Conservation (phyloP, 2,113 vertebrate genomes). For the Pluvianellus socialis region DNA sequence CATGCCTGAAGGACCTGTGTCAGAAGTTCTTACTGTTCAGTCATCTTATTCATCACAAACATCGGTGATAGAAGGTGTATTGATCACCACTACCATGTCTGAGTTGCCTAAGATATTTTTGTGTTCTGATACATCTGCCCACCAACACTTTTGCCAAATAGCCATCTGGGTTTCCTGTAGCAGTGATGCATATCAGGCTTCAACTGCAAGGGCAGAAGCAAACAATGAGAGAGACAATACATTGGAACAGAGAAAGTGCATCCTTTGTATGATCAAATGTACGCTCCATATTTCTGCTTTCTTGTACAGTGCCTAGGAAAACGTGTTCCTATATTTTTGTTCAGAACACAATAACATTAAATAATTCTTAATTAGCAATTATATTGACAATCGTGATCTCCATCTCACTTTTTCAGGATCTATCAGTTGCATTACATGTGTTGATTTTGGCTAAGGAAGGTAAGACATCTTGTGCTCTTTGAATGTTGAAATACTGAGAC, state of each 20-base stretch:
- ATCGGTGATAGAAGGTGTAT: neutral
- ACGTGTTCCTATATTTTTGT: neutral
- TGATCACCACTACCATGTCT: fast-evolving
- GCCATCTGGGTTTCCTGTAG: neutral
- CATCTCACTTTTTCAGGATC: neutral
- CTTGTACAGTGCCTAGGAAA: neutral
- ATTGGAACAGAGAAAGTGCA: neutral
- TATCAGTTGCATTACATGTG: neutral
- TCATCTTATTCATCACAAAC: neutral
- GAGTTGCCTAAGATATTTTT: neutral
- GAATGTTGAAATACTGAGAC: neutral
- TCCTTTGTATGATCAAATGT: neutral
- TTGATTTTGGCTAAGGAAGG: neutral
- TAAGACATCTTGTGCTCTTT: neutral
- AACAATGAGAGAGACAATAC: neutral
- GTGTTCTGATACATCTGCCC: neutral
- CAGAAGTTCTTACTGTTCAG: neutral
- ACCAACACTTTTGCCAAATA: neutral
- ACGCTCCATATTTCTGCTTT: neutral
- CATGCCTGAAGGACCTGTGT: neutral
- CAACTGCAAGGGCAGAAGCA: neutral
- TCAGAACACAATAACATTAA: neutral
- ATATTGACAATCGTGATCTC: neutral
- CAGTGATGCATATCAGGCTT: neutral
- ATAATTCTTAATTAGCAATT: neutral